Base-by-base conservation (phyloP, 1,140 invertebrate genomes). In the Trachelipus rathkii region DNA sequence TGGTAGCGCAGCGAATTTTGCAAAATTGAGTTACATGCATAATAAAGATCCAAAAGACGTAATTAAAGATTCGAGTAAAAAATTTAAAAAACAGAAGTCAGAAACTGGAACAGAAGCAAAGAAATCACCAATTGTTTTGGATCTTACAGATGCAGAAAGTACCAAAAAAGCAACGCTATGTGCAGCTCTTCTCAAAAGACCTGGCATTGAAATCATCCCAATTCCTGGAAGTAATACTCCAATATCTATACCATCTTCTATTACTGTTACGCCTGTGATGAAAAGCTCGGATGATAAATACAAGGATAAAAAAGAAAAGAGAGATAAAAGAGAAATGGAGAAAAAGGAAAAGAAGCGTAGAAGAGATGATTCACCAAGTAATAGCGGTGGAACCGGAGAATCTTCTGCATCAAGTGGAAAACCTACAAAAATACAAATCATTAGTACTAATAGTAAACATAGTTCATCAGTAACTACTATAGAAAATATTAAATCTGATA, bases 191-290 rank as follows among this genome's bases (percentile, higher is more conserved):
- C 88, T 88, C 19, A 86, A 90, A 70, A 85, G 91, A 45, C 90
- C 91, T 0, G 91, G 91, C 0, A 93, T 93, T 75, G 92, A 93
- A 84, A 92, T 93, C 24, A 92, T 93, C 82, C 91, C 92, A 0
- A 90, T 93, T 71, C 86, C 89, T 0, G 88, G 89, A 0, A 84
- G 88, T 2, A 71, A 75, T 45, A 85, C 89, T 0, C 88, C 89
- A 13, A 86, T 90, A 3, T 87, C 87, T 44, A 83, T 92, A 44
- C 89, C 91, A 9, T 92, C 90, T 83, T 92, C 92, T 3, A 92
- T 94, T 21, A 94, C 93, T 0, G 94, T 95, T 60, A 94, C 93
- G 0, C 92, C 93, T 6, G 78, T 89, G 85, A 44, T 88, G 85
- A 82, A 84, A 84, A 76, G 89, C 88, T 69, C 76, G 9, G 78